phyloP scores from a whole-genome alignment of 2,888 invertebrate genomes.

The Mayetiola destructor region DNA sequence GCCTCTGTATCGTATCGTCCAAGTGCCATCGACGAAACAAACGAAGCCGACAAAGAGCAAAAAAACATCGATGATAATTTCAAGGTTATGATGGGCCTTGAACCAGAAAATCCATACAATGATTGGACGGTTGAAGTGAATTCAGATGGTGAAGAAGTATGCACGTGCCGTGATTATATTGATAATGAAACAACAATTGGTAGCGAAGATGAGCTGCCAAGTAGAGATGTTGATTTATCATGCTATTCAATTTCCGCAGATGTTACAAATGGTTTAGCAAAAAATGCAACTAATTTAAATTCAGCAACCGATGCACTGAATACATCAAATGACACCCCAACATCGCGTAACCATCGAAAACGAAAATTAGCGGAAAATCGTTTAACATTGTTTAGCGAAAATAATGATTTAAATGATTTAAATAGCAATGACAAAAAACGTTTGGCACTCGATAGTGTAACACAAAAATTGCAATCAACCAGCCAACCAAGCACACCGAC shows the following conservation, averaged over 20 bases:
- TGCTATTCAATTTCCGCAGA: slow-evolving; percentile 19
- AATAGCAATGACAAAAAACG: slow-evolving; percentile 29
- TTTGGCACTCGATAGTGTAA: slow-evolving; percentile 30
- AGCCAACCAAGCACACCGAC: slow-evolving; percentile 14
- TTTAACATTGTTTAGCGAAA: slow-evolving; percentile 12
- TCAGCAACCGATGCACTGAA: slow-evolving; percentile 25
- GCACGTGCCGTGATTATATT: slow-evolving; percentile 31
- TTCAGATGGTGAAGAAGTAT: slow-evolving; percentile 25
- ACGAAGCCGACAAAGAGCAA: neutral
- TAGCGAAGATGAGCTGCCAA: slow-evolving; percentile 21
- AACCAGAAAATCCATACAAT: slow-evolving; percentile 20
- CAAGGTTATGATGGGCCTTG: slow-evolving; percentile 13
- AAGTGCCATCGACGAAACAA: neutral
- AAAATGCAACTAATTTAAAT: slow-evolving; percentile 20
- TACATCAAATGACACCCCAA: slow-evolving; percentile 19
- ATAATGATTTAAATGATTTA: slow-evolving; percentile 19
- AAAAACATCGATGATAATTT: slow-evolving; percentile 5
- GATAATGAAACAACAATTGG: slow-evolving; percentile 16
- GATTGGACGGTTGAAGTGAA: slow-evolving; percentile 7
- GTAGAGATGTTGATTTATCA: slow-evolving; percentile 27
- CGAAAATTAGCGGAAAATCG: slow-evolving; percentile 32
- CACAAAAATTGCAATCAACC: neutral
- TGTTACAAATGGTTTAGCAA: neutral
- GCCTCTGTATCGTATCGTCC: neutral
- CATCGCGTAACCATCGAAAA: slow-evolving; percentile 27